Evolutionary conservation across 2,797 vertebrate species (phyloP).

Genomic region (Peromyscus melanophrys): DNA sequence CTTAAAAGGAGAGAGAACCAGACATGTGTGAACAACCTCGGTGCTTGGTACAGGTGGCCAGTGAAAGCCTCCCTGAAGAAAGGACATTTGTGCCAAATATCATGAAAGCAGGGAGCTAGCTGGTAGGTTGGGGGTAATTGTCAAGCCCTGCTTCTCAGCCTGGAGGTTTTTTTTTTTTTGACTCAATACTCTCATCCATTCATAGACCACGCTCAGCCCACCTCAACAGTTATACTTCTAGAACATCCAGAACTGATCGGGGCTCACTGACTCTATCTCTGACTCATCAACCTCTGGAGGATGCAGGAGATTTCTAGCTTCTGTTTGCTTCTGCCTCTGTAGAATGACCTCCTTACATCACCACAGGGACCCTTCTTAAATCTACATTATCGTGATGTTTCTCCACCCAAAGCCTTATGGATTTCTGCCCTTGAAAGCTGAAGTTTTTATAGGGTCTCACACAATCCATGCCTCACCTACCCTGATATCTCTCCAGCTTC

Average conservation of each 20-base stretch:
- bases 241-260: not conserved
- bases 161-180: not conserved
- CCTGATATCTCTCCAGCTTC: not conserved
- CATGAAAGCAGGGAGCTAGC: not conserved
- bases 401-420: not conserved
- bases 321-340: not conserved
- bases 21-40: not conserved
- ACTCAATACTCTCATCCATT: not conserved
- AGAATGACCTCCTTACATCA: not conserved
- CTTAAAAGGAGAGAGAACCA: conserved; percentile 15
- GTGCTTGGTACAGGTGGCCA: not conserved
- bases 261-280: not conserved
- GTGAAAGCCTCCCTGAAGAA: not conserved
- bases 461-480: not conserved
- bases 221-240: not conserved
- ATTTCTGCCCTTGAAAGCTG: conserved; percentile 25
- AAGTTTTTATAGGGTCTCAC: not conserved
- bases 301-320: not conserved
- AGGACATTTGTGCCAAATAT: conserved; percentile 21
- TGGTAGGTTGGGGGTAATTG: not conserved
- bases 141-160: not conserved
- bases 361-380: not conserved
- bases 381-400: not conserved
- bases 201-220: not conserved
- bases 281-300: not conserved